phyloP scores from a whole-genome alignment of 2,888 invertebrate genomes.

The Aspidapion aeneum region DNA sequence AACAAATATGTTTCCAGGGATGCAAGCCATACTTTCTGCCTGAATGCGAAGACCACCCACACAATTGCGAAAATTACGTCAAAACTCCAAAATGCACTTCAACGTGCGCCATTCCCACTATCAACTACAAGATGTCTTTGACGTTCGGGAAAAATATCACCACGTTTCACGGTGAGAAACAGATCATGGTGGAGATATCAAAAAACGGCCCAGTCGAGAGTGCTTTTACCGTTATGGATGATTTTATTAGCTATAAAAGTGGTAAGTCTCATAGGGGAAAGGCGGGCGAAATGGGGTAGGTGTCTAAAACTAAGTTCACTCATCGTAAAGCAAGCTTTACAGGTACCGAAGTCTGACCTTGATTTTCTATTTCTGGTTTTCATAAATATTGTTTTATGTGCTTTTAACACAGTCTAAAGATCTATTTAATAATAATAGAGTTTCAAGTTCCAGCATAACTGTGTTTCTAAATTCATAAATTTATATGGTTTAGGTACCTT shows the following conservation, averaged over 20 bases:
- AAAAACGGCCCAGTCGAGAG: slow-evolving; percentile 80
- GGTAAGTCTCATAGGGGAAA: slow-evolving; percentile 65
- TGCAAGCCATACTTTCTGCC: slow-evolving; percentile 24
- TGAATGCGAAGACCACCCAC: slow-evolving; percentile 21
- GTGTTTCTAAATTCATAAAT: too few species aligned
- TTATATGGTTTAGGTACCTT: too few species aligned
- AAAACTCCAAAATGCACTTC: slow-evolving; percentile 19
- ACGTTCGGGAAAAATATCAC: slow-evolving; percentile 4
- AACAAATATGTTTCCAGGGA: background rate
- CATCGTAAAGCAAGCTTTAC: too few species aligned
- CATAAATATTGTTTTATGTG: too few species aligned
- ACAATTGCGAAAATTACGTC: slow-evolving; percentile 19
- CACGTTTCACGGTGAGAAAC: slow-evolving; percentile 43
- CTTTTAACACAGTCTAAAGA: too few species aligned
- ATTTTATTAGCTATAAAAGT: slow-evolving; percentile 73
- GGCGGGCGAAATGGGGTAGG: too few species aligned
- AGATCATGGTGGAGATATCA: slow-evolving; percentile 73
- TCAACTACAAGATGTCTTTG: background rate
- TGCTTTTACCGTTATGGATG: slow-evolving; percentile 76
- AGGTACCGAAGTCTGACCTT: too few species aligned
- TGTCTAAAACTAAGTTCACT: too few species aligned
- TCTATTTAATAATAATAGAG: too few species aligned
- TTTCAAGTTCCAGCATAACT: too few species aligned
- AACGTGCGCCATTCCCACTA: slow-evolving; percentile 14
- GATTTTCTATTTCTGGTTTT: too few species aligned